Evolutionary conservation across 2,888 invertebrate species (phyloP), one percentile per base, ranked within the genome.

Genomic region (Meiosimyza platycephala): DNA sequence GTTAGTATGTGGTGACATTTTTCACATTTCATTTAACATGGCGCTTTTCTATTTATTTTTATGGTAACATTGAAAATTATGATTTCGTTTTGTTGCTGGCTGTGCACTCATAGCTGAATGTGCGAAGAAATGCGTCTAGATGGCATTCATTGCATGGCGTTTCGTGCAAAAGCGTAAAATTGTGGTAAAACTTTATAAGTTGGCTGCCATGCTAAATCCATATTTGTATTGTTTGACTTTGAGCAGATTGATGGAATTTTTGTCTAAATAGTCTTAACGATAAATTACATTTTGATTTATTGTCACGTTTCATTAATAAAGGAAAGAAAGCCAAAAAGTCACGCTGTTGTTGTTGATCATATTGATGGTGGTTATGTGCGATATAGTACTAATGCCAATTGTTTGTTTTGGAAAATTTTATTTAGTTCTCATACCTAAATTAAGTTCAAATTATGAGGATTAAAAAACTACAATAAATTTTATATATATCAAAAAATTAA

Each of bases 221-320:
- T 52, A 62, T 62, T 70, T 54, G 62, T 62, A 60, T 16, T 6
- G 55, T 16, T 67, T 18, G 16, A 63, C 77, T 59, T 73, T 40
- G 40, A 40, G 40, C 9, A 64, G 33, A 74, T 67, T 69, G 72
- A 70, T 73, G 72, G 72, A 74, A 79, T 74, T 76, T 78, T 76
- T 73, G 74, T 74, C 75, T 74, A 71, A 74, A 76, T 73, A 75
- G 74, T 64, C 78, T 6, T 40, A 72, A 75, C 79, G 76, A 80
- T 80, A 75, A 79, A 78, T 79, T 80, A 79, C 81, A 79, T 78
- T 80, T 80, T 84, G 84, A 83, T 83, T 80, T 83, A 83, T 83
- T 80, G 78, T 71, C 76, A 79, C 73, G 75, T 75, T 77, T 78
- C 76, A 76, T 76, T 75, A 78, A 73, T 75, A 75, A 75, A 77